Percentiles rank a stretch among this genome's conserved stretches.
Conservation (phyloP, 2,113 vertebrate genomes). For the Marmota flaviventris region DNA sequence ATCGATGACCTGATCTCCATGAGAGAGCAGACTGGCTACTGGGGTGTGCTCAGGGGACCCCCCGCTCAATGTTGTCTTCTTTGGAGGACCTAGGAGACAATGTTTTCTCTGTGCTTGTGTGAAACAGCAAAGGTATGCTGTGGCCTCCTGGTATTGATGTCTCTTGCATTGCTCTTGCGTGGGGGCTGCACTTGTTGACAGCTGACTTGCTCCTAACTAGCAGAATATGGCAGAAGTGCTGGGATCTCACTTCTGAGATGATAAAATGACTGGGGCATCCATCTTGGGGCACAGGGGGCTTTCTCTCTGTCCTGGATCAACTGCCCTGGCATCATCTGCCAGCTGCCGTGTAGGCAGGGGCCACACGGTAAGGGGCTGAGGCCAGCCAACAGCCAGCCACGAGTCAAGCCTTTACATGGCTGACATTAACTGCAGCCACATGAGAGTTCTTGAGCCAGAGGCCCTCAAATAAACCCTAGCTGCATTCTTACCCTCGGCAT, state of each 20-base stretch:
- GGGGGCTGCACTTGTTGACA: neutral
- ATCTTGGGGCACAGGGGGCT: neutral
- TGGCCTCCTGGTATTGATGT: neutral
- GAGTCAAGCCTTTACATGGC: neutral
- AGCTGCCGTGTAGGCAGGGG: neutral
- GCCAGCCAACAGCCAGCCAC: neutral
- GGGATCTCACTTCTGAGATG: neutral
- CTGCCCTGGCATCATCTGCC: neutral
- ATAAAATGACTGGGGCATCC: neutral
- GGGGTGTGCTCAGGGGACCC: neutral
- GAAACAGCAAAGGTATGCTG: neutral
- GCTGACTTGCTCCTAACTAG: neutral
- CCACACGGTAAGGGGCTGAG: neutral
- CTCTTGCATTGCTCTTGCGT: neutral
- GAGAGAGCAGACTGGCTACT: neutral
- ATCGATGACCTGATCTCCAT: neutral
- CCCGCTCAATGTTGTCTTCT: neutral
- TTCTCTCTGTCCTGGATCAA: neutral
- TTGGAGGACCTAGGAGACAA: neutral
- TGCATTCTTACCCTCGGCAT: neutral
- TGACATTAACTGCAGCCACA: neutral
- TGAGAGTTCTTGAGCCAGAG: neutral
- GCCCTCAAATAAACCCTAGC: neutral
- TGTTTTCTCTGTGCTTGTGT: neutral
- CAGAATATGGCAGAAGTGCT: neutral